Base-by-base conservation (phyloP, 2,888 invertebrate species). In the Plagiodera versicolora region DNA sequence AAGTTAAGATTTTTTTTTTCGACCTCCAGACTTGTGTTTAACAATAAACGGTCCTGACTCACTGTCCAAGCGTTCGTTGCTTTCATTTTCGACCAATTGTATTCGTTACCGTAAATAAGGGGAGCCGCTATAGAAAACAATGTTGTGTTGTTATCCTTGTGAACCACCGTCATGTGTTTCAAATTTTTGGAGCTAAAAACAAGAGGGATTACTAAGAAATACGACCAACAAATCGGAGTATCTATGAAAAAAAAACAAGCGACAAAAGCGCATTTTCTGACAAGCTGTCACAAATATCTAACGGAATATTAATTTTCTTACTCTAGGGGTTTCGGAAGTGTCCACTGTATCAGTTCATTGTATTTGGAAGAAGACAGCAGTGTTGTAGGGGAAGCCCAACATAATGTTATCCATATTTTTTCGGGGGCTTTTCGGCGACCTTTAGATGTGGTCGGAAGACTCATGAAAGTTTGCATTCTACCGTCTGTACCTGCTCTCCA, bases 401-500 rank as follows among this genome's bases (percentile, higher is more conserved):
- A 79, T 35, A 89, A 63, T 1, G 84, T 78, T 1, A 83, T 81
- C 79, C 83, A 85, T 24, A 63, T 14, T 32, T 67, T 67, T 5
- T 70, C 70, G 5, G 70, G 54, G 11, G 35, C 39, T 45, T 61
- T 69, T 1, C 62, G 56, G 16, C 62, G 47, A 16, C 17, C 24
- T 53, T 57, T 64, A 39, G n/a, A 14, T 10, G 11, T 9, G 28
- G 60, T 78, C 4, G 79, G 76, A 8, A 81, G 48, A 10, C 62
- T 60, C 11, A 83, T 67, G 52, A 77, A 75, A 8, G 74, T 72
- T 71, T 84, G 81, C 67, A 79, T 79, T 64, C 82, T 75, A 6
- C 85, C 85, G 74, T 87, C 88, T 8, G 86, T 85, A 16, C 85
- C 82, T 61, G 87, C 87, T 44, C 85, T 84, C 89, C 89, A 89